Conservation (phyloP, 2,113 vertebrate genomes). For the Hyperopisus bebe region DNA sequence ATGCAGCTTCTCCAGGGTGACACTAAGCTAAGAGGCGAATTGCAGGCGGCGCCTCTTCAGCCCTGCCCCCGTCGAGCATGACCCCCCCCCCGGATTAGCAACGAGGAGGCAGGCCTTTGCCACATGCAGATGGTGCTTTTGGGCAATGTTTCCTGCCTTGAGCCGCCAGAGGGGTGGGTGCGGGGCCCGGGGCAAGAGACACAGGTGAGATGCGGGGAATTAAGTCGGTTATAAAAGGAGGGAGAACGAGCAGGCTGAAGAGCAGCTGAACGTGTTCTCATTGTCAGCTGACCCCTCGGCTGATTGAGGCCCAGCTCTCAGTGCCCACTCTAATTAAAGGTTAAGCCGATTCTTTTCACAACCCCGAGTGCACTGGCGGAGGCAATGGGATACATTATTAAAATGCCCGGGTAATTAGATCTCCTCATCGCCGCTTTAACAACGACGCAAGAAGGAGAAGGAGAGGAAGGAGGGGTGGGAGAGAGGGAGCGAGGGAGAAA, state of each 20-base stretch:
- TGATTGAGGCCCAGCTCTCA: conserved; percentile 23
- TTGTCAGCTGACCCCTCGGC: conserved; percentile 12
- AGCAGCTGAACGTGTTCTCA: not conserved
- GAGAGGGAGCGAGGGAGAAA: not conserved
- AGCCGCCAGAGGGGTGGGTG: not conserved
- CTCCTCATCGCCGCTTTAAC: conserved; percentile 33
- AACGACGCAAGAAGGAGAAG: conserved; percentile 26
- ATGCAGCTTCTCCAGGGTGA: not conserved
- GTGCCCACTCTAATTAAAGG: conserved; percentile 52
- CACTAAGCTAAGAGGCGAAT: not conserved
- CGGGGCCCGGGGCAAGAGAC: not conserved
- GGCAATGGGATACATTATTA: conserved; percentile 47
- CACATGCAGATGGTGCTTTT: no score
- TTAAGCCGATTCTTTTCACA: conserved; percentile 49
- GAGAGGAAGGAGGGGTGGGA: not conserved
- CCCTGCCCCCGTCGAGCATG: not conserved
- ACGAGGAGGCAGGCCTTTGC: not conserved
- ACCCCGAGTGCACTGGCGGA: conserved; percentile 38
- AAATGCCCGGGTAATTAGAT: conserved; percentile 46
- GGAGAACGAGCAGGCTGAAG: not conserved
- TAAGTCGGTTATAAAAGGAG: not conserved
- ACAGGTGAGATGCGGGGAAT: not conserved
- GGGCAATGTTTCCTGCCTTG: not conserved
- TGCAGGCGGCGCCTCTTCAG: not conserved
- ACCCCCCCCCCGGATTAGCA: not conserved